Percentiles rank a stretch among this genome's conserved stretches.
Conservation (phyloP, 2,113 vertebrate genomes). For the Bos javanicus region DNA sequence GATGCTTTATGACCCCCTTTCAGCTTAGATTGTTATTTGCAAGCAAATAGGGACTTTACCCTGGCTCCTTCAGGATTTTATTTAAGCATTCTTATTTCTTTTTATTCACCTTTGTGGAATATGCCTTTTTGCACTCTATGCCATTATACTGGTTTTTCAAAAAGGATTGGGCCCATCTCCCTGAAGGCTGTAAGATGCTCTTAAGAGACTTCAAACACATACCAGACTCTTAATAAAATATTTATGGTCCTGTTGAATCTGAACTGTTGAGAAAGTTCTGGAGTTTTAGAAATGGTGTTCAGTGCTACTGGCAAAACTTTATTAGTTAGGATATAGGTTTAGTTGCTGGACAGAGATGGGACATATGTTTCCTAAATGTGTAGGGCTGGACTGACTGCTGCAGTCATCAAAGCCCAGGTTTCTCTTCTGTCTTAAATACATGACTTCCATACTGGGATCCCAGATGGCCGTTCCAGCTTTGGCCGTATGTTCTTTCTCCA, state of each 20-base stretch:
- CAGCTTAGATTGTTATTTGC: not conserved
- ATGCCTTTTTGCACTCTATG: not conserved
- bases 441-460: not conserved
- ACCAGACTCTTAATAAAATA: not conserved
- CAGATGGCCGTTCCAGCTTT: not conserved
- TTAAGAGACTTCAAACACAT: not conserved
- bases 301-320: not conserved
- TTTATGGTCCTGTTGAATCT: not conserved
- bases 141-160: not conserved
- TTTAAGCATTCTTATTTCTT: not conserved
- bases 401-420: not conserved
- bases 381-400: not conserved
- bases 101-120: not conserved
- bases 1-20: not conserved
- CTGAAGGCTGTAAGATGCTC: not conserved
- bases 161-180: not conserved
- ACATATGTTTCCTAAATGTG: not conserved
- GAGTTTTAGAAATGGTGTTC: not conserved
- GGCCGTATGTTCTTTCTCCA: not conserved
- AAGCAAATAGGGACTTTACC: not conserved
- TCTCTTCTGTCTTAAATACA: not conserved
- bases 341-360: not conserved
- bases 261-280: not conserved
- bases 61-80: not conserved
- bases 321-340: not conserved